Evolutionary conservation across 2,888 invertebrate genomes (phyloP).

Genomic region (Galeruca laticollis): DNA sequence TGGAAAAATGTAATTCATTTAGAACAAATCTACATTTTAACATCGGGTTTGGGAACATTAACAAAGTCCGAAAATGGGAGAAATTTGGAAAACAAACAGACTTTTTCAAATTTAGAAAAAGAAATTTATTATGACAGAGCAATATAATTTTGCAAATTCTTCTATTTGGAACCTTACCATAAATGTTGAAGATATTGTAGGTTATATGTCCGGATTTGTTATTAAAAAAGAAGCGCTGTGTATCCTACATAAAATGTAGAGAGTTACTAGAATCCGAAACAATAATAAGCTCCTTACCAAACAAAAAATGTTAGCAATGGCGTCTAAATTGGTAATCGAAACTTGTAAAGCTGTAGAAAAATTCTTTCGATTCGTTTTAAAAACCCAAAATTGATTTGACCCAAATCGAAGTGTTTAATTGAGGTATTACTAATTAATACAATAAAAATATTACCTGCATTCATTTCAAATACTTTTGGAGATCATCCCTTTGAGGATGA

Average conservation of each 20-base stretch:
- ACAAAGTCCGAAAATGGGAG: not conserved
- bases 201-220: not conserved
- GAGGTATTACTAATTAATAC: not conserved
- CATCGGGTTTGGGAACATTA: not conserved
- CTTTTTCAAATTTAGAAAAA: not conserved
- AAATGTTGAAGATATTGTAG: not conserved
- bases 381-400: not conserved
- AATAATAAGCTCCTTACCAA: too few relatives aligned
- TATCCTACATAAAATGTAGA: not conserved
- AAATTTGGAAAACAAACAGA: not conserved
- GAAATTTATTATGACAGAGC: not conserved
- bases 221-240: not conserved
- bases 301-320: too few relatives aligned
- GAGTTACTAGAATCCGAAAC: not conserved
- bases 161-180: not conserved
- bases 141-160: not conserved
- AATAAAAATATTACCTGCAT: not conserved
- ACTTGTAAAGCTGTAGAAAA: not conserved
- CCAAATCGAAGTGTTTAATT: not conserved
- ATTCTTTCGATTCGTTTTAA: not conserved
- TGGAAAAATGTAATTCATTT: conserved; percentile 5
- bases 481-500: not conserved
- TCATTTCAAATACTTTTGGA: not conserved
- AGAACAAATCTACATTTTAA: not conserved
- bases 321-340: not conserved